Evolutionary conservation across 2,888 invertebrate species (phyloP).

Genomic region (Tipula confusa): DNA sequence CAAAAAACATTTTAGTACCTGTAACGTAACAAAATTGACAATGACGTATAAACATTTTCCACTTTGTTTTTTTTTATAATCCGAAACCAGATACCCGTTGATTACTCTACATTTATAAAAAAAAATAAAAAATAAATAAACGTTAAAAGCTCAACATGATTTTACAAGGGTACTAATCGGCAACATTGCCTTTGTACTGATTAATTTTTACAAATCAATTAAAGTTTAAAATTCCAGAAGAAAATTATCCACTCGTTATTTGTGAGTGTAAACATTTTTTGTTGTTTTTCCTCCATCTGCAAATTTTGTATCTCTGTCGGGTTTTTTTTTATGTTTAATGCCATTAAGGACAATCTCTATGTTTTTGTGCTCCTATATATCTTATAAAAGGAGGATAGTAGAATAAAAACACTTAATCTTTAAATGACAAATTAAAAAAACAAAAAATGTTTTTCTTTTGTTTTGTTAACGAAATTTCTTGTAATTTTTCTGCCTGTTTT

Average conservation of each 20-base stretch:
- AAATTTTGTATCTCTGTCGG: too few relatives aligned
- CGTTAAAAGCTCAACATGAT: not conserved
- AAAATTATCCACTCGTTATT: too few relatives aligned
- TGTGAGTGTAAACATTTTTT: too few relatives aligned
- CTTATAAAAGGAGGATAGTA: too few relatives aligned
- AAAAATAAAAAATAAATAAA: too few relatives aligned
- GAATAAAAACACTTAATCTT: not conserved
- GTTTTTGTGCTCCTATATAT: too few relatives aligned
- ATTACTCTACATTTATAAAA: not conserved
- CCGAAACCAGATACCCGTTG: not conserved
- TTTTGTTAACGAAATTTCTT: not conserved
- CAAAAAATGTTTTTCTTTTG: not conserved
- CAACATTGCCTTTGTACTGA: not conserved
- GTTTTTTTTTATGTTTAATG: too few relatives aligned
- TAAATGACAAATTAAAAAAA: not conserved
- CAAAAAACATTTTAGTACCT: too few relatives aligned
- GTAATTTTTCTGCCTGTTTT: not conserved
- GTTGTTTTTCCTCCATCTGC: too few relatives aligned
- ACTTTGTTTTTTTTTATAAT: not conserved
- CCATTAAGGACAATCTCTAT: too few relatives aligned
- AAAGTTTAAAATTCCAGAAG: not conserved
- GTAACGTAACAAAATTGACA: not conserved
- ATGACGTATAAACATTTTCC: too few relatives aligned
- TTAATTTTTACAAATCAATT: not conserved
- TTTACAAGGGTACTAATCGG: not conserved